These are phyloP conservation scores for Mionectes olivaceus DNA, from an alignment of 2,797 vertebrate genomes.

Conservation along the genomic window DNA sequence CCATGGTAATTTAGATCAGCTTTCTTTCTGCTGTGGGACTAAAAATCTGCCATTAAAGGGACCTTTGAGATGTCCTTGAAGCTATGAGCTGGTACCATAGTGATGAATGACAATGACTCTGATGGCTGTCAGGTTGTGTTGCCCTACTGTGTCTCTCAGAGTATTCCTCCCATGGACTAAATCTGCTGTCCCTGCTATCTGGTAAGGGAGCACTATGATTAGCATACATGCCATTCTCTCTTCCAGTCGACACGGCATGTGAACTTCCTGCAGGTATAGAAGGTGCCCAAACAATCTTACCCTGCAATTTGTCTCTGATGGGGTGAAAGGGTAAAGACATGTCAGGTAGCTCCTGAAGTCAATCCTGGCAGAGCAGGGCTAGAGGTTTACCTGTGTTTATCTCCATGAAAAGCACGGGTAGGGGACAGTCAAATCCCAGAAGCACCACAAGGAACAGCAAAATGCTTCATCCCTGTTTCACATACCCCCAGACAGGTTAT, in stretches of 20 bases:
- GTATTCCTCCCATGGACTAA: background rate
- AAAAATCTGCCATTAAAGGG: background rate
- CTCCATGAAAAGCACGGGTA: rapidly evolving
- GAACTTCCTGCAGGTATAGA: background rate
- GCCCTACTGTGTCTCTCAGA: background rate
- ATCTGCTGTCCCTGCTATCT: background rate
- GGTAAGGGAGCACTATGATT: background rate
- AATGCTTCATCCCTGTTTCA: background rate
- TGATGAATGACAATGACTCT: background rate
- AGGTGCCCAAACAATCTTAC: background rate
- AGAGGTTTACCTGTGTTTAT: background rate
- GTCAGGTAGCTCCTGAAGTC: background rate
- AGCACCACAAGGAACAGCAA: background rate
- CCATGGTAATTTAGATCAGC: background rate
- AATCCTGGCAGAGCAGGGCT: background rate
- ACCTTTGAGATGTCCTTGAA: background rate
- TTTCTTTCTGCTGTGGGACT: background rate
- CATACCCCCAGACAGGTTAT: too few species aligned
- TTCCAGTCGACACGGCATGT: background rate
- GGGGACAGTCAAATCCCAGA: background rate
- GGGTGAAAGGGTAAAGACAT: background rate
- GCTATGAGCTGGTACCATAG: background rate
- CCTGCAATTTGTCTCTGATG: background rate
- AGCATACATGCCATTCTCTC: background rate
- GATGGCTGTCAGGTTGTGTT: background rate